These are phyloP conservation scores for Spondyliosoma cantharus DNA, from an alignment of 2,797 vertebrate genomes.

Conservation along the genomic window DNA sequence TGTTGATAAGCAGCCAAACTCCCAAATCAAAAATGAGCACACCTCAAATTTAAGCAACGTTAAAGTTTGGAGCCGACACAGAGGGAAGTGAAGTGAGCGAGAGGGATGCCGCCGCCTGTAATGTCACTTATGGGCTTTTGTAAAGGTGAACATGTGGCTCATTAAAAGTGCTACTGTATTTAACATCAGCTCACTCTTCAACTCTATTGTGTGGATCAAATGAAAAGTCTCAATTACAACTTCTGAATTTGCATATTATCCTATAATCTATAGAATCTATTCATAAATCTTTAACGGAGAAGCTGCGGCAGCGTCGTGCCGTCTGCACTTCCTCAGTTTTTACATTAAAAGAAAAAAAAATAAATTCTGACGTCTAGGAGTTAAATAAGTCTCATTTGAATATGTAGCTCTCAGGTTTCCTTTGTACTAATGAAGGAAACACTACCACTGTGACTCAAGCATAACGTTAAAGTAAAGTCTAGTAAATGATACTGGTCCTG, in stretches of 20 bases:
- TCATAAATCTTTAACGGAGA: constrained; percentile 16
- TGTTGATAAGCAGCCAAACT: constrained; percentile 37
- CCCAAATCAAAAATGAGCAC: not conserved
- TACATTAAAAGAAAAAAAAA: constrained; percentile 47
- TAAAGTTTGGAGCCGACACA: constrained; percentile 16
- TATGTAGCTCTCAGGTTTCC: constrained; percentile 43
- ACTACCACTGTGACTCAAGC: constrained; percentile 48
- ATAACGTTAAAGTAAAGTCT: constrained; percentile 44
- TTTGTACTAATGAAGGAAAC: constrained; percentile 54
- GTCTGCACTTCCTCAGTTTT: constrained; percentile 24
- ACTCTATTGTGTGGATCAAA: constrained; percentile 38
- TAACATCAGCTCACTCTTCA: constrained; percentile 30
- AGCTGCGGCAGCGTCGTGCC: constrained; percentile 4
- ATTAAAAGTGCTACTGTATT: constrained; percentile 25
- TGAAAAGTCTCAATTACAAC: constrained; percentile 14
- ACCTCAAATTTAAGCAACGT: constrained; percentile 10
- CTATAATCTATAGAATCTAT: constrained; percentile 56
- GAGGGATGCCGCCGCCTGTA: not conserved
- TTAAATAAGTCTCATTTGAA: constrained; percentile 57
- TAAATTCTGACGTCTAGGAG: constrained; percentile 8
- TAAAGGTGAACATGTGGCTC: constrained; percentile 7
- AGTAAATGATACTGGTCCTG: constrained; percentile 58
- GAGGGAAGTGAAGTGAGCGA: constrained; percentile 5
- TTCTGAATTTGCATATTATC: constrained; percentile 22
- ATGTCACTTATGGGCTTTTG: not conserved